Percentiles rank a stretch among this genome's conserved stretches.
Conservation (phyloP, 53 echinoderm and acorn worm genomes). For the Patiria pectinifera region DNA sequence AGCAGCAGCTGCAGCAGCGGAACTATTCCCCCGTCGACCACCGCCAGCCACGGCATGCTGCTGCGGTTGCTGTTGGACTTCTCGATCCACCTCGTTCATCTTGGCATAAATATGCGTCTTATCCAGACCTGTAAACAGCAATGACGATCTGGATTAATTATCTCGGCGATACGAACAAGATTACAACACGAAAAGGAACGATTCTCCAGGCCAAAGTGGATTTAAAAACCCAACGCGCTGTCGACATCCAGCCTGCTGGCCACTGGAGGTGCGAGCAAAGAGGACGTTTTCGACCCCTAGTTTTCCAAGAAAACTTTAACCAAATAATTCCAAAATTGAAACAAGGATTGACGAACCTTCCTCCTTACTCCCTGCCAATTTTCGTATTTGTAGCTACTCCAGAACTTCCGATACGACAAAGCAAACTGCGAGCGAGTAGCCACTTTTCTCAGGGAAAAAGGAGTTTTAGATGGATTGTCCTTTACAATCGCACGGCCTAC, state of each 20-base stretch:
- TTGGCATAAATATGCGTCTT: conserved; percentile 42
- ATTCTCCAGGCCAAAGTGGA: conserved; percentile 24
- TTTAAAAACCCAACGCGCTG: conserved; percentile 55
- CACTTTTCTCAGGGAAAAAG: background rate
- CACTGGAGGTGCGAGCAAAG: background rate
- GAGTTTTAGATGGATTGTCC: conserved; percentile 40
- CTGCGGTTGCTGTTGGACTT: conserved; percentile 49
- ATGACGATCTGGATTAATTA: conserved; percentile 32
- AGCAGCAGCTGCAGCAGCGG: conserved; percentile 28
- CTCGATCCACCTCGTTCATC: conserved; percentile 58
- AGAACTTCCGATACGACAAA: conserved; percentile 7
- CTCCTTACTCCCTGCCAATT: background rate
- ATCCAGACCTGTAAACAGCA: conserved; percentile 48
- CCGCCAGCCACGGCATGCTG: conserved; percentile 42
- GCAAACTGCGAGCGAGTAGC: conserved; percentile 9
- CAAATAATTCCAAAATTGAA: background rate
- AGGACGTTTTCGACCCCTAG: background rate
- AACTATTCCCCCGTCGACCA: conserved; percentile 21
- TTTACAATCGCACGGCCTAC: conserved; percentile 31
- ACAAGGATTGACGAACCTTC: background rate
- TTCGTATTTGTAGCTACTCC: background rate
- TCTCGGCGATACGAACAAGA: conserved; percentile 5
- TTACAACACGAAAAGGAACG: background rate
- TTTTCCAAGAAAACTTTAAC: background rate
- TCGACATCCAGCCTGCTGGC: conserved; percentile 28